Conservation (phyloP, 2,888 invertebrate genomes). For the Yponomeuta malinellus region DNA sequence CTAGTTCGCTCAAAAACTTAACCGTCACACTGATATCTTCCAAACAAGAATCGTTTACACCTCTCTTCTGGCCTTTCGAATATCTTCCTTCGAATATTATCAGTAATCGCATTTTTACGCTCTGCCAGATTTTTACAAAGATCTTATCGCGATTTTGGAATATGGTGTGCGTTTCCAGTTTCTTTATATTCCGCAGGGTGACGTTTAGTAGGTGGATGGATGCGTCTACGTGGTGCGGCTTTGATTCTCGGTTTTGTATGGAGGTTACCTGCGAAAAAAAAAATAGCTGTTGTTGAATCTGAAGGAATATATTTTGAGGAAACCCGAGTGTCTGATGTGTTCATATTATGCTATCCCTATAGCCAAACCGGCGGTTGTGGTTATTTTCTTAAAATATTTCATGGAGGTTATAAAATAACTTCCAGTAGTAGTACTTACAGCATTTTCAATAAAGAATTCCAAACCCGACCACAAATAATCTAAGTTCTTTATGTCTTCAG, state of each 20-base stretch:
- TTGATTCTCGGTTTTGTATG: conserved; percentile 40
- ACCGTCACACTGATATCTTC: conserved; percentile 48
- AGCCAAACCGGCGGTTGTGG: too few relatives aligned
- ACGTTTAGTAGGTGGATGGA: conserved; percentile 53
- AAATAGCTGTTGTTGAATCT: neutral
- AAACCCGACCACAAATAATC: conserved; percentile 54
- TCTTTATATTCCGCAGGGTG: conserved; percentile 50
- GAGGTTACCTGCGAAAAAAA: conserved; percentile 46
- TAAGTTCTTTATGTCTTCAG: conserved; percentile 49
- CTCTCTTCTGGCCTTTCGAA: conserved; percentile 24
- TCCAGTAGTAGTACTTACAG: conserved; percentile 45
- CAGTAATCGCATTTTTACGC: conserved; percentile 35
- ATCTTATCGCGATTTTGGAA: conserved; percentile 52
- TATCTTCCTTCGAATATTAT: conserved; percentile 12
- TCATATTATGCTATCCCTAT: too few relatives aligned
- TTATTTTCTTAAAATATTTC: too few relatives aligned
- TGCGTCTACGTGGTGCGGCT: conserved; percentile 46
- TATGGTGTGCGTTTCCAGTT: conserved; percentile 48
- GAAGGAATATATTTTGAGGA: too few relatives aligned
- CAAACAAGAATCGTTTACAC: conserved; percentile 30
- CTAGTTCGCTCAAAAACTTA: conserved; percentile 53
- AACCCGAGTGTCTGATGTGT: too few relatives aligned
- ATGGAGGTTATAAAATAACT: too few relatives aligned
- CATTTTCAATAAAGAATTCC: conserved; percentile 52
- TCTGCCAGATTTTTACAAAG: conserved; percentile 48